Evolutionary conservation across 2,888 invertebrate species (phyloP).

Genomic region (Drosophila testacea): DNA sequence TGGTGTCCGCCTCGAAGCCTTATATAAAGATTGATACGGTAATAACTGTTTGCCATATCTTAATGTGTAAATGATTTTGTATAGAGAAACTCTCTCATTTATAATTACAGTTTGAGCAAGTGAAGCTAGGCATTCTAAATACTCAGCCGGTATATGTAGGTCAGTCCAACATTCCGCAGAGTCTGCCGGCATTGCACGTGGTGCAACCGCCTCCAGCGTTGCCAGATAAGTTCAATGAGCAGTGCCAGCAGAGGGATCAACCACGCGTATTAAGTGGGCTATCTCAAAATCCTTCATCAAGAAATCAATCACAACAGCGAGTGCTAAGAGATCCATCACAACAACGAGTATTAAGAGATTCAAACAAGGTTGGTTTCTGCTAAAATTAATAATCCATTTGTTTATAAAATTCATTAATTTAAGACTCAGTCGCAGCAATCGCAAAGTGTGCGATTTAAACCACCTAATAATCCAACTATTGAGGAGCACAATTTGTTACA

Average conservation of each 20-base stretch:
- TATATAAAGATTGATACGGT: not conserved
- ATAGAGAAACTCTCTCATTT: not conserved
- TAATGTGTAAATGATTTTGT: no score
- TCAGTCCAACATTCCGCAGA: not conserved
- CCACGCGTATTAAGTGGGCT: not conserved
- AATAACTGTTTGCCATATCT: not conserved
- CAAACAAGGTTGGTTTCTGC: no score
- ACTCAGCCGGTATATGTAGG: not conserved
- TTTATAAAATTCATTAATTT: no score
- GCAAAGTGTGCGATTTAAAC: no score
- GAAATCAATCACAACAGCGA: no score
- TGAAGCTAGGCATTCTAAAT: not conserved
- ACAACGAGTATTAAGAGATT: no score
- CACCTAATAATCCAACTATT: no score
- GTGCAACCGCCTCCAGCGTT: not conserved
- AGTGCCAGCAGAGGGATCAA: not conserved
- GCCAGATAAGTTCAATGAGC: constrained; percentile 1
- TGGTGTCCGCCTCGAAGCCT: not conserved
- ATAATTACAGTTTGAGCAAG: not conserved
- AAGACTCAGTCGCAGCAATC: no score
- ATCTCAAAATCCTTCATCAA: no score
- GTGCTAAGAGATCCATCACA: no score
- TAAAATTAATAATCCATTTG: no score
- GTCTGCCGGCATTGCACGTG: not conserved
- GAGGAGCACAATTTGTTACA: no score